Evolutionary conservation across 2,888 invertebrate genomes (phyloP).

Genomic region (Dryocosmus kuriphilus): DNA sequence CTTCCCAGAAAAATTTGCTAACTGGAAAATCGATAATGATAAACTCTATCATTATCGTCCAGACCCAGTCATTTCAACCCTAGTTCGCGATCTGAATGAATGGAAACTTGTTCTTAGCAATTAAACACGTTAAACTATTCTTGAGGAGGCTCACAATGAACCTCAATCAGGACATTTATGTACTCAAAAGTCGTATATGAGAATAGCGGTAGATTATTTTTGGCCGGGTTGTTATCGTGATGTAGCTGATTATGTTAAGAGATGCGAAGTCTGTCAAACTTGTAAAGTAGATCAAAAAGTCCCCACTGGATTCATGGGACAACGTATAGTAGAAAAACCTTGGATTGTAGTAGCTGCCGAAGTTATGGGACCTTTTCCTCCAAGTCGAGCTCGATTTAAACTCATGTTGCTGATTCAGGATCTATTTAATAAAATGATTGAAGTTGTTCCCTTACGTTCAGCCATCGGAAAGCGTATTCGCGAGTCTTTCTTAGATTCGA

Average conservation of each 20-base stretch:
- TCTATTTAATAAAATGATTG: constrained; percentile 46
- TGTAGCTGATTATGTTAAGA: too few relatives aligned
- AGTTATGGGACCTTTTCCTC: constrained; percentile 53
- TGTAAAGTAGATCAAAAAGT: constrained; percentile 28
- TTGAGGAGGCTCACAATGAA: neutral
- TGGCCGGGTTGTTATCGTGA: constrained; percentile 16
- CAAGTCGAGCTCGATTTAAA: constrained; percentile 26
- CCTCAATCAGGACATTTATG: neutral
- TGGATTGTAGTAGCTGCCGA: neutral
- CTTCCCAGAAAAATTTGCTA: constrained; percentile 28
- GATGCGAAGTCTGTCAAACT: too few relatives aligned
- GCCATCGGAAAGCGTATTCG: constrained; percentile 49
- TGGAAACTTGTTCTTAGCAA: neutral
- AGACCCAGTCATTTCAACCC: too few relatives aligned
- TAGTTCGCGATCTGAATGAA: too few relatives aligned
- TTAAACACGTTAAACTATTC: neutral
- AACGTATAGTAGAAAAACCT: neutral
- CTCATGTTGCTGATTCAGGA: constrained; percentile 43
- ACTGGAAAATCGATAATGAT: constrained; percentile 27
- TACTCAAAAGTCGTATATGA: neutral
- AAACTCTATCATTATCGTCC: neutral
- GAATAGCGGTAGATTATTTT: neutral
- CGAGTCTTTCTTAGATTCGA: constrained; percentile 46
- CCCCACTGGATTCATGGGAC: constrained; percentile 16
- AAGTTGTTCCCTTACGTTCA: constrained; percentile 50